A percentile compares a stretch with the other conserved stretches of the same genome.
phyloP scores from a whole-genome alignment of 2,797 vertebrate species.

The Pagetopsis macropterus region DNA sequence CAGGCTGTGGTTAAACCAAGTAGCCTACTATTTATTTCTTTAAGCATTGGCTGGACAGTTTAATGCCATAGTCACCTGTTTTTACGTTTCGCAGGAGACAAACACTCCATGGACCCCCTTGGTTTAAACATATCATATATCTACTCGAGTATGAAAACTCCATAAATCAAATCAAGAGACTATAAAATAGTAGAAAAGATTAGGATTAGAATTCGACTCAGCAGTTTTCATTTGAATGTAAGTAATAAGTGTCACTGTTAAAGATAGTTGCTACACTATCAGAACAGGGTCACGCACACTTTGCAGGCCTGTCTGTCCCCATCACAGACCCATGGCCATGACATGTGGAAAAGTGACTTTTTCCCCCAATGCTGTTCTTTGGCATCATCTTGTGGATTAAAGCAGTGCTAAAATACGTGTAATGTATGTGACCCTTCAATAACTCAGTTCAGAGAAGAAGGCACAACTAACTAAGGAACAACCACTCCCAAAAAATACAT shows the following conservation, averaged over 20 bases:
- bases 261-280: not conserved
- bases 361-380: not conserved
- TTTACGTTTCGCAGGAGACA: no score
- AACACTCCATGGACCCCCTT: no score
- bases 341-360: not conserved
- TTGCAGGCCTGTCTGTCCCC: not conserved
- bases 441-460: not conserved
- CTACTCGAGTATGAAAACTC: not conserved
- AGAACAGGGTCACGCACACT: not conserved
- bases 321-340: not conserved
- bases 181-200: no score
- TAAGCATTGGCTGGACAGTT: no score
- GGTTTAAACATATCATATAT: no score
- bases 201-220: no score
- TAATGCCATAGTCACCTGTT: no score
- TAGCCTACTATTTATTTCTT: no score
- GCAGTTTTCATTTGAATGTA: no score
- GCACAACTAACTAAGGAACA: not conserved
- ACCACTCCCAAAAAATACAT: not conserved
- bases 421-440: not conserved
- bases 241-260: no score
- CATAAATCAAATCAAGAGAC: not conserved
- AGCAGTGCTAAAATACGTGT: not conserved
- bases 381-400: conserved; percentile 22
- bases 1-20: no score